Base-by-base conservation (phyloP, 2,888 invertebrate species). In the Alsophila aescularia region DNA sequence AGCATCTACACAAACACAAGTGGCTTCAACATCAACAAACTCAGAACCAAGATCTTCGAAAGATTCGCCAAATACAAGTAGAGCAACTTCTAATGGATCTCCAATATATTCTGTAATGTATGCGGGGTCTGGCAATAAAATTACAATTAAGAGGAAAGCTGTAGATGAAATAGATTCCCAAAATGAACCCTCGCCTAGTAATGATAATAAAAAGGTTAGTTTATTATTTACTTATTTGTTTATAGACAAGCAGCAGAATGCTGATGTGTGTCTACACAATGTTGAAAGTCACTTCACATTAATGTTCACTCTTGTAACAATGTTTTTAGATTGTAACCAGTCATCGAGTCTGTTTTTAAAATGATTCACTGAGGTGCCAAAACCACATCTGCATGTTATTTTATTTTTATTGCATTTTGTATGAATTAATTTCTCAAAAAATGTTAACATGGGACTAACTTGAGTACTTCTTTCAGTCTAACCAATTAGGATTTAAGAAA, bases 71-170 rank as follows among this genome's bases (percentile, higher is more conserved):
- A 87, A 79, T 67, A 83, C 87, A n/a, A n/a, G n/a, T 40, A 83
- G 84, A 77, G 75, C 83, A 62, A 75, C 84, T 31, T 83, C 88
- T 45, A 89, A 90, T 72, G 89, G 90, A 32, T 86, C 88, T 24
- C 85, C 90, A 39, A 70, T 87, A 77, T 96, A 96, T 85, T 96
- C 96, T 60, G 96, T 96, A 39, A 93, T 96, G 92, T 96, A 96
- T 85, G 95, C 96, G 48, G 96, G 96, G 12, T 93, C 94, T 64
- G 96, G 96, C 47, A 96, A 96, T 81, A 96, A 96, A 92, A 96
- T 96, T 69, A 96, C 96, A 39, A 96, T 96, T 66, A 96, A 96
- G 81, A 92, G 96, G 66, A 96, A 96, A 92, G 94, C 94, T 52
- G 89, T 93, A 2, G 94, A 93, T 62, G 93, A 93, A 45, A 84